Base-by-base conservation (phyloP, 2,113 vertebrate species). In the Hemiscyllium ocellatum region DNA sequence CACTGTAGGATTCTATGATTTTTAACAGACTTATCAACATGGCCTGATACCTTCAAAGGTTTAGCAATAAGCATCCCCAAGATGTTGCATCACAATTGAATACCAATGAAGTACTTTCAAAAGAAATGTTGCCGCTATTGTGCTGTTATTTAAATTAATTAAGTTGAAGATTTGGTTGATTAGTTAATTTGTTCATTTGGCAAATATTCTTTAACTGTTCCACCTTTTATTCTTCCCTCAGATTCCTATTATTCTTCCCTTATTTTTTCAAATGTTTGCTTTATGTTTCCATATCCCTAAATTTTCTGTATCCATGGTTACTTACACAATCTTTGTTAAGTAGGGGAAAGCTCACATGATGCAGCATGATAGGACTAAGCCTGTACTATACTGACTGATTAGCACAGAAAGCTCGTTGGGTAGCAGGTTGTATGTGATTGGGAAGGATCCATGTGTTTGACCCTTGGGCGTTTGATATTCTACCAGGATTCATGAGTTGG, bases 401-500 rank as follows among this genome's bases (percentile, higher is more conserved):
- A 93, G 66, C 61, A 90, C 29, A 93, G 65, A 42, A 66, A 66
- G 33, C 37, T 93, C 22, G 89, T 93, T 66, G n/a, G n/a, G 89
- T 37, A 93, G 89, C 61, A 93, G 89, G 61, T 19, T 17, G n/a
- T n/a, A 93, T 37, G 61, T 66, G 89, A 93, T 93, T 93, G 61
- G 89, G 37, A 93, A 93, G n/a, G 89, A 93, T 93, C 17, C 89
- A 93, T 66, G 61, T 93, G 56, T 66, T 93, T 93, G 89, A 93
- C 89, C 89, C 61, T n/a, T 66, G 5, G 56, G 61, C 61, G 61
- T 93, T 66, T 93, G 89, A 65, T 66, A 37, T 37, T 93, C 66
- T 93, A 66, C 89, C 61, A 93, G 89, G 56, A 93, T 93, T 93
- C 61, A 93, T 37, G 66, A 66, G 17, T 19, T 93, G 89, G 89